Evolutionary conservation across 2,888 invertebrate species (phyloP).

Genomic region (Rhodophaea formosa): DNA sequence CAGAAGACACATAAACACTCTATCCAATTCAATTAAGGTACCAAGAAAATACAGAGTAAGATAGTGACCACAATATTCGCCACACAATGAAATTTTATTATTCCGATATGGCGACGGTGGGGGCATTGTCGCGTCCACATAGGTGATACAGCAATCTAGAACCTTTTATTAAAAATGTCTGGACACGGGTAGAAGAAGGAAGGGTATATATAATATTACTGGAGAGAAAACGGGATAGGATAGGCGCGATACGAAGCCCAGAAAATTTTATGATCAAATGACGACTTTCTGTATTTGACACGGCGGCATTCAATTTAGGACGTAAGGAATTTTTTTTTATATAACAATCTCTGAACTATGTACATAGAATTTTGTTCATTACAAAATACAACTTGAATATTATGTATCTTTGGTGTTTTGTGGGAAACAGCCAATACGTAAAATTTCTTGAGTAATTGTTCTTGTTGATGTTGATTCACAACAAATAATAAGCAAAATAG

Average conservation of each 20-base stretch:
- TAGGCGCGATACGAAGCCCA: background rate
- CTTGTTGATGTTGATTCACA: no score
- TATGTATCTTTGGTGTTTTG: no score
- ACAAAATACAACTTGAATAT: no score
- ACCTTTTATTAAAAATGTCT: constrained; percentile 13
- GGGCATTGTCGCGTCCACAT: background rate
- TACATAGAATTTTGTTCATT: no score
- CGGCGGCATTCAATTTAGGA: background rate
- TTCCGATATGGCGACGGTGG: background rate
- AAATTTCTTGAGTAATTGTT: no score
- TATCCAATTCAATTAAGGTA: background rate
- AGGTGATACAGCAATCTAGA: constrained; percentile 6
- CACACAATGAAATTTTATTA: constrained; percentile 9
- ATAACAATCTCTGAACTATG: no score
- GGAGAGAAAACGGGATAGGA: background rate
- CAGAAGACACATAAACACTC: background rate
- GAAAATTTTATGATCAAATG: background rate
- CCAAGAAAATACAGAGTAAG: background rate
- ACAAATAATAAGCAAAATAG: no score
- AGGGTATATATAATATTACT: background rate
- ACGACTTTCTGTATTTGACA: background rate
- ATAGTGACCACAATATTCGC: background rate
- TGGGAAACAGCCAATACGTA: no score
- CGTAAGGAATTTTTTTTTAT: no score
- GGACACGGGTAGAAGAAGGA: background rate